Evolutionary conservation across 2,888 invertebrate species (phyloP).

Genomic region (Patella ulyssiponensis): DNA sequence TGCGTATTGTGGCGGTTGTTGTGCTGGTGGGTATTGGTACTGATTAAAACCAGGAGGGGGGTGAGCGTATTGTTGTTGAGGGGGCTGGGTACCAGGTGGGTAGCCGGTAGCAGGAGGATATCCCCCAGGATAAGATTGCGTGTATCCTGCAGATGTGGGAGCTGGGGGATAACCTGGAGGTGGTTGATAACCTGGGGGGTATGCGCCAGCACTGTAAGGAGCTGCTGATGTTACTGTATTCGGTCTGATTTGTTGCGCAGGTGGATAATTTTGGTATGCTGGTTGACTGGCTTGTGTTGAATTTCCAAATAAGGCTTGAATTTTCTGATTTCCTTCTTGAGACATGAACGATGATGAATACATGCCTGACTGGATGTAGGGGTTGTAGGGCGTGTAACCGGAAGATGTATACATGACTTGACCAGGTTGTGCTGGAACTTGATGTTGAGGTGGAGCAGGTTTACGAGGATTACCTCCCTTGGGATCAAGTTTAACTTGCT

Average conservation of each 20-base stretch:
- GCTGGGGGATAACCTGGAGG: conserved; percentile 37
- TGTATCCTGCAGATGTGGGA: conserved; percentile 25
- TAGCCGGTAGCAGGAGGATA: conserved; percentile 27
- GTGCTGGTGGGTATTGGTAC: conserved; percentile 36
- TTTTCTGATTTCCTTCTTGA: conserved; percentile 66
- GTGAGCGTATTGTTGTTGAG: conserved; percentile 25
- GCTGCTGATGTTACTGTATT: conserved; percentile 23
- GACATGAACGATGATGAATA: conserved; percentile 69
- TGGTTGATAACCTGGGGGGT: conserved; percentile 17
- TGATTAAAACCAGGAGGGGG: conserved; percentile 8
- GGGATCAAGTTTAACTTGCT: conserved; percentile 15
- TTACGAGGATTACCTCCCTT: conserved; percentile 2
- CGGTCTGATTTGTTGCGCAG: conserved; percentile 17
- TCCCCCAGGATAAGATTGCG: conserved; percentile 32
- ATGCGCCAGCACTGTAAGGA: conserved; percentile 1
- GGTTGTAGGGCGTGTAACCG: conserved; percentile 53
- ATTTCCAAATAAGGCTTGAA: conserved; percentile 64
- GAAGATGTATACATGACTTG: conserved; percentile 10
- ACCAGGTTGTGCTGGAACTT: conserved; percentile 19
- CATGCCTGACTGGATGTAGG: conserved; percentile 65
- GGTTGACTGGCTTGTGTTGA: conserved; percentile 29
- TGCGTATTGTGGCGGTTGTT: conserved; percentile 29
- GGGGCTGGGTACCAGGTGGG: conserved; percentile 16
- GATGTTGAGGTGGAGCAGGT: conserved; percentile 11
- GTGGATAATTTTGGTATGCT: conserved; percentile 14